Percentiles rank a stretch among this genome's conserved stretches.
Conservation (phyloP, 1,140 invertebrate genomes). For the Bombus picipes region DNA sequence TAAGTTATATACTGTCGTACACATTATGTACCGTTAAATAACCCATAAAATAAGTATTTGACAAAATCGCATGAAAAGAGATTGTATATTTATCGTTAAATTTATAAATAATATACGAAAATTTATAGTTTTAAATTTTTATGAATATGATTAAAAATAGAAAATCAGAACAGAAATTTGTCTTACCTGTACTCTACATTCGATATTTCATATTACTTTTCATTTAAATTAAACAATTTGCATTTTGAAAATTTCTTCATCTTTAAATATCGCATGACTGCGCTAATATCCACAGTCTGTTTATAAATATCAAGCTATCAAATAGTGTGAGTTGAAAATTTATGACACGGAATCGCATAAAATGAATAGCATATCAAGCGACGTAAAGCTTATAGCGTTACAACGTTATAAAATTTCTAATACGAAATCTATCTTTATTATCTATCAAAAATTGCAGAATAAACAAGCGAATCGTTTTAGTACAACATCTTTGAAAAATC, state of each 20-base stretch:
- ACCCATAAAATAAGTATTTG: no score
- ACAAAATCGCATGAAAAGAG: no score
- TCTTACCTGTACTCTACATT: no score
- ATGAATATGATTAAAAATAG: not conserved
- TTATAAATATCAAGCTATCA: not conserved
- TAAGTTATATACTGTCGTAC: no score
- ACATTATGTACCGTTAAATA: no score
- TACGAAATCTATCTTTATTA: not conserved
- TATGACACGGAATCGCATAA: not conserved
- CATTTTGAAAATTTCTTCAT: no score
- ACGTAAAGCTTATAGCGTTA: not conserved
- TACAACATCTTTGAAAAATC: not conserved
- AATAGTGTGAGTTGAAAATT: not conserved
- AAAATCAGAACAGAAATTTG: no score
- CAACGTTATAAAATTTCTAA: constrained; percentile 8
- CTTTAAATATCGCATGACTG: no score
- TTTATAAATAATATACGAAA: not conserved
- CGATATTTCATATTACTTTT: no score
- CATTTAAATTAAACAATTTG: no score
- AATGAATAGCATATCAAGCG: not conserved
- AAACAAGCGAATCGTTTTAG: not conserved
- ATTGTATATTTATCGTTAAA: not conserved
- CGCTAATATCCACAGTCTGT: no score
- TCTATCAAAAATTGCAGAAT: not conserved
- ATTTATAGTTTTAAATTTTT: not conserved